Percentiles rank a stretch among this genome's conserved stretches.
Evolutionary conservation across 2,797 vertebrate genomes (phyloP).

Genomic region (Smutsia gigantea): DNA sequence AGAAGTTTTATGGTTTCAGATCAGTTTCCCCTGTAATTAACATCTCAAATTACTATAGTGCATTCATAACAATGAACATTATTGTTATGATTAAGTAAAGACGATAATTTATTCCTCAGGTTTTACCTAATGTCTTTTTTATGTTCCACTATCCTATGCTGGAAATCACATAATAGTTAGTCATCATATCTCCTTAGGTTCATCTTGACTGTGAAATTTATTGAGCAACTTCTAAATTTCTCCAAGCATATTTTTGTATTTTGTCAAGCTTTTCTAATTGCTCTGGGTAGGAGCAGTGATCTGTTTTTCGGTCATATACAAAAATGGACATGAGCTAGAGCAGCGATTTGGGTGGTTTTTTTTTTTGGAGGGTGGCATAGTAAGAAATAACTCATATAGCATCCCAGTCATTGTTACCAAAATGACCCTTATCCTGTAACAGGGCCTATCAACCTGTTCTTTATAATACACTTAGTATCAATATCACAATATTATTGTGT

Average conservation of each 20-base stretch:
- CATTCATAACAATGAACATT: background rate
- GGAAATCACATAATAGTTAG: background rate
- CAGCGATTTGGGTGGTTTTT: background rate
- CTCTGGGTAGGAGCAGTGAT: background rate
- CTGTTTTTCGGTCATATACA: background rate
- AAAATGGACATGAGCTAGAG: accelerated
- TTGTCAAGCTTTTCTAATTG: background rate
- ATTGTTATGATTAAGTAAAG: background rate
- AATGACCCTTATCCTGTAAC: background rate
- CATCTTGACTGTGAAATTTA: background rate
- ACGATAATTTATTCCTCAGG: background rate
- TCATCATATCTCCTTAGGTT: background rate
- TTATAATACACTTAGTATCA: background rate
- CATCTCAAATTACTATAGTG: background rate
- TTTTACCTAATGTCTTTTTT: background rate
- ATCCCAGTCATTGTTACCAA: background rate
- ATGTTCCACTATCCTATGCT: background rate
- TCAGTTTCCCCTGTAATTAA: background rate
- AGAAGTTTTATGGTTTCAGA: background rate
- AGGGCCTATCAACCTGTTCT: background rate
- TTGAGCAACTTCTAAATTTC: background rate
- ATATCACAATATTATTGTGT: background rate
- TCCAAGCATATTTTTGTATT: background rate
- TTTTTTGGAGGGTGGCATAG: background rate
- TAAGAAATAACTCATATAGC: background rate